Evolutionary conservation across 2,797 vertebrate genomes (phyloP).

Genomic region (Delichon dasypus): DNA sequence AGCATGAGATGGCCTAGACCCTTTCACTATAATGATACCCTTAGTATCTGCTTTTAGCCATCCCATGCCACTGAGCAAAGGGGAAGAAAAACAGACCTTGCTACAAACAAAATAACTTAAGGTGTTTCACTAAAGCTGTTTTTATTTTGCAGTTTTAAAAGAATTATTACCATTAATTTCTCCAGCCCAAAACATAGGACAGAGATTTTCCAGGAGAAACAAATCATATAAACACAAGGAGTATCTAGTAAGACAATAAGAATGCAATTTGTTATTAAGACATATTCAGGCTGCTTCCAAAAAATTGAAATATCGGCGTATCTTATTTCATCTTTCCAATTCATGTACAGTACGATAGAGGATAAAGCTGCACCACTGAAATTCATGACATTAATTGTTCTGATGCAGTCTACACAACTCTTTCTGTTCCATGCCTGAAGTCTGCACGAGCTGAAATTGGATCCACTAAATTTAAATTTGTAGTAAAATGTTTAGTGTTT

Average conservation of each 20-base stretch:
- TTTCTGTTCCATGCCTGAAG: conserved; percentile 63
- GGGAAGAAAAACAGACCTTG: conserved; percentile 40
- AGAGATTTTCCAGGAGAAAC: conserved; percentile 63
- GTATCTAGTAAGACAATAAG: conserved; percentile 64
- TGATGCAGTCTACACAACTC: conserved; percentile 58
- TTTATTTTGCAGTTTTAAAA: conserved; percentile 66
- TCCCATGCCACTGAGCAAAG: conserved; percentile 51
- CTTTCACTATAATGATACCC: conserved; percentile 51
- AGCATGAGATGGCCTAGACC: conserved; percentile 66
- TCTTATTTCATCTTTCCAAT: conserved; percentile 71
- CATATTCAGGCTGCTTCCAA: conserved; percentile 71
- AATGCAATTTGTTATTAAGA: conserved; percentile 65
- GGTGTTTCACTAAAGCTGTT: conserved; percentile 76
- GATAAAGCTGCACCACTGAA: conserved; percentile 72
- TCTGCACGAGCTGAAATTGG: conserved; percentile 37
- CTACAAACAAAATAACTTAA: conserved; percentile 67
- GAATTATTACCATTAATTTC: conserved; percentile 56
- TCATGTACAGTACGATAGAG: conserved; percentile 68
- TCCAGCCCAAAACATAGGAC: conserved; percentile 35
- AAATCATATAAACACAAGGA: conserved; percentile 56
- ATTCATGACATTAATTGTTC: conserved; percentile 64
- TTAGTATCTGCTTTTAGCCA: conserved; percentile 64
- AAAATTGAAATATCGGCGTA: conserved; percentile 55
- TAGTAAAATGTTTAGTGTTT: conserved; percentile 54
- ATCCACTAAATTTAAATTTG: conserved; percentile 62